Conservation (phyloP, 2,797 vertebrate genomes). For the Glyptemys insculpta region DNA sequence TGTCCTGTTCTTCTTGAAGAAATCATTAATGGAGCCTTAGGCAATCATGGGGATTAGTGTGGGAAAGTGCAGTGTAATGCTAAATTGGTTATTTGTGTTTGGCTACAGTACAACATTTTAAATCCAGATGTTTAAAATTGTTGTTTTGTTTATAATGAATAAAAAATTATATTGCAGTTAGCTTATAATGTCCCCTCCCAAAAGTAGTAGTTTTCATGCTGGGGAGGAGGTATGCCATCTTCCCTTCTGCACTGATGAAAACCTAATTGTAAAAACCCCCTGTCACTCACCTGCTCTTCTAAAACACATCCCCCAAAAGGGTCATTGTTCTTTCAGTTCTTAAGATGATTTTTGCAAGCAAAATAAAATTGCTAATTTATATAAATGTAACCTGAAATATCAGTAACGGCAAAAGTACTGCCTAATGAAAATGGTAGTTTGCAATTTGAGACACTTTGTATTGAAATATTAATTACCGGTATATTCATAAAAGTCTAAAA, state of each 20-base stretch:
- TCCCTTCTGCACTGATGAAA: accelerated
- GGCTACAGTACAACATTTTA: not conserved
- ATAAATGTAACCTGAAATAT: not conserved
- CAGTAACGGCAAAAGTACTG: not conserved
- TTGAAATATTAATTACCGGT: not conserved
- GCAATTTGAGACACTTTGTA: not conserved
- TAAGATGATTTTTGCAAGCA: not conserved
- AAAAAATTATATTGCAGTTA: not conserved
- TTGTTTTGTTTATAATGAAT: not conserved
- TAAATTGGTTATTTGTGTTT: slow-evolving; percentile 8
- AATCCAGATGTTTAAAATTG: not conserved
- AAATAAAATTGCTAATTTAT: not conserved
- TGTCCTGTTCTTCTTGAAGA: slow-evolving; percentile 1
- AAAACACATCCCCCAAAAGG: not conserved
- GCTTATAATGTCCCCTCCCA: not conserved
- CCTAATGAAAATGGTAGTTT: not conserved
- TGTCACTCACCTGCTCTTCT: not conserved
- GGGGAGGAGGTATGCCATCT: not conserved
- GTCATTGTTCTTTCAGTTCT: not conserved
- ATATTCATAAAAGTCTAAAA: not conserved
- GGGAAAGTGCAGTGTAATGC: not conserved
- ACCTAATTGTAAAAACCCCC: accelerated
- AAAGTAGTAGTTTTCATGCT: not conserved
- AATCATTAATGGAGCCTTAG: slow-evolving; percentile 16
- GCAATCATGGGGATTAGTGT: not conserved